Evolutionary conservation across 2,113 vertebrate species (phyloP), one percentile per base, ranked within the genome.

Genomic region (Pagrus major): DNA sequence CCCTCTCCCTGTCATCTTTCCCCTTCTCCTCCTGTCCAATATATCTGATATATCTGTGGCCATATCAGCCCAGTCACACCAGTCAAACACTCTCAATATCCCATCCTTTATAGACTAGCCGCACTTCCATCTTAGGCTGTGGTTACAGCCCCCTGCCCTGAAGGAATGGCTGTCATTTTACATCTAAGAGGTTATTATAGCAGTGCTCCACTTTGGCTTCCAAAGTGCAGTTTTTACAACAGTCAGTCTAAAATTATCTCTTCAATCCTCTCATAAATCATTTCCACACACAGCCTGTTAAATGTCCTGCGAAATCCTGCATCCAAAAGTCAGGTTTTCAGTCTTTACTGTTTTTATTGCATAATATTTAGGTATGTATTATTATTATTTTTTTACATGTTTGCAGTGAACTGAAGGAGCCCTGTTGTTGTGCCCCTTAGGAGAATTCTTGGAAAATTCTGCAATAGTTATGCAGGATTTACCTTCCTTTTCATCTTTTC

Each of bases 81-180:
- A 83, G 41, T 84, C 69, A 65, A 18, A 9, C 35, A 49, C 55
- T 72, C 39, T 71, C 59, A 67, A 18, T 51, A 74, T 81, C 39
- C 52, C 31, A 83, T 72, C 58, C 56, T 61, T 66, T 35, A 72
- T 33, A 67, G 49, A 76, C 61, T 52, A 82, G 71, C 76, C 63
- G 75, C 61, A 78, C 72, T 64, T 82, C 73, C 70, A 71, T 84
- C 64, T 79, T 49, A 33, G 39, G 31, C 66, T 69, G 35, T 58
- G 51, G 65, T 39, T 77, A 39, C 29, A 85, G 41, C 52, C 70
- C 44, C n/a, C 44, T 55, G 14, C 51, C 86, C 75, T 60, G 21
- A 81, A 83, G 85, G 78, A 67, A 84, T 56, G 71, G 39, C 73
- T 89, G 84, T 83, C 78, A 71, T 87, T 84, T 90, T 69, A 77